Evolutionary conservation across 2,888 invertebrate species (phyloP), one percentile per base, ranked within the genome.

Genomic region (Leuctra nigra): DNA sequence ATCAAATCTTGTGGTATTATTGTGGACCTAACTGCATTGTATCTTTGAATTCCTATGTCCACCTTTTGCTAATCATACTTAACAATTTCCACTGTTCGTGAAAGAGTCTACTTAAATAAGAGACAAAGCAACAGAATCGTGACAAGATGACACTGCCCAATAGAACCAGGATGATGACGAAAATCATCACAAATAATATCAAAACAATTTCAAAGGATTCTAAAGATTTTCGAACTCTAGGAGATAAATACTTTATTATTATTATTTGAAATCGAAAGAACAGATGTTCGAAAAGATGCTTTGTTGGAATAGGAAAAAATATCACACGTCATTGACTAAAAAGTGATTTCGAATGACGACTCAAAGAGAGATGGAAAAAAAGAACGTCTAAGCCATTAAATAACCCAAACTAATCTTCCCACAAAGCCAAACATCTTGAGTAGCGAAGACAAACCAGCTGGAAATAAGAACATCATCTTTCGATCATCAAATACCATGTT

Each of bases 191-290:
- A 41, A 41, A 41, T 41, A 41, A 16, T 16, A 16, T 11, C 14
- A 41, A 41, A 41, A 38, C 6, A n/a, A 38, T 4, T 29, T 18
- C 20, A 50, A 50, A 20, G 35, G 50, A 50, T 50, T 50, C 20
- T 13, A 18, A 20, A 33, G 50, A 50, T 16, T 29, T n/a, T 50
- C 18, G 50, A 50, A 50, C 29, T 35, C 22, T 50, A n/a, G 18
- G 44, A 33, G 57, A 46, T 54, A 57, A 57, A 57, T 53, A 57
- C 46, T 39, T 54, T 53, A 53, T 53, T 47, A 57, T 54, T 53
- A 53, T 53, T 47, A 57, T 57, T 57, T 54, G 57, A 48, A 41
- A 54, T 47, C 54, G 54, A 57, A 54, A 54, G 53, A 57, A 57
- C 57, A 57, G 46, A 46, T 57, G 57, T 54, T 57, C 50, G 16